These are phyloP conservation scores for Hybos culiciformis DNA, from an alignment of 2,888 invertebrate genomes.

Conservation along the genomic window DNA sequence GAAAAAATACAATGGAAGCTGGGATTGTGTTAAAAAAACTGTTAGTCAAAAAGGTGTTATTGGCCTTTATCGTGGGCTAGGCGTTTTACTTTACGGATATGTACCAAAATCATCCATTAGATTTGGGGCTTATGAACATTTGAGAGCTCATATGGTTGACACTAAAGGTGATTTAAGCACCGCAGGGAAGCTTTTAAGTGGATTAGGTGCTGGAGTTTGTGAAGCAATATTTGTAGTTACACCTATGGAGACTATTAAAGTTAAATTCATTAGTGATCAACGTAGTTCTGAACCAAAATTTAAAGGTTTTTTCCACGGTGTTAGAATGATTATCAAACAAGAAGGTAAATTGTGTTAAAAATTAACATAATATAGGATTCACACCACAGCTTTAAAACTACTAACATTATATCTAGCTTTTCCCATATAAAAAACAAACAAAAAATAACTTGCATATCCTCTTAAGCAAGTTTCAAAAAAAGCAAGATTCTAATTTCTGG, in stretches of 20 bases:
- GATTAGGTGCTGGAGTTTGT: conserved; percentile 85
- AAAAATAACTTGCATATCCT: too few relatives aligned
- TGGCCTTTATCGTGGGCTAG: conserved; percentile 90
- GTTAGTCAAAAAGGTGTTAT: conserved; percentile 73
- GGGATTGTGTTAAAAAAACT: conserved; percentile 85
- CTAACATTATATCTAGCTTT: too few relatives aligned
- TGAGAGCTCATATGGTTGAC: conserved; percentile 64
- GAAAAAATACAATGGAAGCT: conserved; percentile 63
- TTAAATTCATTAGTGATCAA: conserved; percentile 98
- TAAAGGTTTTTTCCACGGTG: conserved; percentile 90
- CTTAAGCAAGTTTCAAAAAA: too few relatives aligned
- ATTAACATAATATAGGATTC: too few relatives aligned
- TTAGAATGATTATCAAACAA: conserved; percentile 65
- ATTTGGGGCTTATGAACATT: conserved; percentile 93
- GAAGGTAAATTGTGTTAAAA: conserved; percentile 48
- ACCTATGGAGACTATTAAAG: conserved; percentile 98
- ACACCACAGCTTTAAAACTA: too few relatives aligned
- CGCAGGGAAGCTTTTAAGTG: conserved; percentile 69
- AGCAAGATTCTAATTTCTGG: too few relatives aligned
- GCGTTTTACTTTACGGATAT: conserved; percentile 91
- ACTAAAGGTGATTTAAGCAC: conserved; percentile 68
- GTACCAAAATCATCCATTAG: conserved; percentile 96
- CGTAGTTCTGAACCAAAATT: conserved; percentile 78
- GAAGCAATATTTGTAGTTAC: conserved; percentile 97
- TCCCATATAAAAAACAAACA: too few relatives aligned